phyloP scores from a whole-genome alignment of 2,113 vertebrate species.

The Hippocampus abdominalis region DNA sequence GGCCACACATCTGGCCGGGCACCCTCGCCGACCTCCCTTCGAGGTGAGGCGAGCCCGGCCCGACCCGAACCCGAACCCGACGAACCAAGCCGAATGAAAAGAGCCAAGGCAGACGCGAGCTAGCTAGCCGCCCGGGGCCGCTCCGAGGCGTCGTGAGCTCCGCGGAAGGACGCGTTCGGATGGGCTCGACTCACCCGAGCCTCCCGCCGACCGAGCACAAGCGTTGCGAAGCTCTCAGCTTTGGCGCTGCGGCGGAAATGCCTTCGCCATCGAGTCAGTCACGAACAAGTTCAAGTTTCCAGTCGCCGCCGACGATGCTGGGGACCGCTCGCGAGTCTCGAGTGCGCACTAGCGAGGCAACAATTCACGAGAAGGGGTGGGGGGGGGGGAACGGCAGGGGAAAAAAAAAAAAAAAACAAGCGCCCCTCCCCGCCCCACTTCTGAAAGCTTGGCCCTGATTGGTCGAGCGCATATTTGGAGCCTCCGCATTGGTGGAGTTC shows the following conservation, averaged over 20 bases:
- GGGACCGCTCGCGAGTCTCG: neutral
- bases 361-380: neutral
- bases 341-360: neutral
- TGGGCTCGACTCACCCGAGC: conserved; percentile 45
- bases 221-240: neutral
- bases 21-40: neutral
- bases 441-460: conserved; percentile 42
- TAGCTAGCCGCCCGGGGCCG: neutral
- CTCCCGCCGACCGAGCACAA: conserved; percentile 15
- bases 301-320: neutral
- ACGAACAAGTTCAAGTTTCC: conserved; percentile 6
- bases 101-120: neutral
- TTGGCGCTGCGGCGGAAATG: neutral
- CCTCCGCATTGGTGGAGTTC: conserved; percentile 44
- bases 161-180: conserved; percentile 3
- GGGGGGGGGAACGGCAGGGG: neutral
- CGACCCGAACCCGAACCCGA: neutral
- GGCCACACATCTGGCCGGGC: neutral
- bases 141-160: conserved; percentile 2
- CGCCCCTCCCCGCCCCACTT: conserved; percentile 6
- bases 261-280: conserved; percentile 4
- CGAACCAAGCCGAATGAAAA: neutral
- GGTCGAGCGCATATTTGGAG: conserved; percentile 31
- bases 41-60: neutral
- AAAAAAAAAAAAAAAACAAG: neutral